Conservation (phyloP, 2,113 vertebrate species). For the Murina feae region DNA sequence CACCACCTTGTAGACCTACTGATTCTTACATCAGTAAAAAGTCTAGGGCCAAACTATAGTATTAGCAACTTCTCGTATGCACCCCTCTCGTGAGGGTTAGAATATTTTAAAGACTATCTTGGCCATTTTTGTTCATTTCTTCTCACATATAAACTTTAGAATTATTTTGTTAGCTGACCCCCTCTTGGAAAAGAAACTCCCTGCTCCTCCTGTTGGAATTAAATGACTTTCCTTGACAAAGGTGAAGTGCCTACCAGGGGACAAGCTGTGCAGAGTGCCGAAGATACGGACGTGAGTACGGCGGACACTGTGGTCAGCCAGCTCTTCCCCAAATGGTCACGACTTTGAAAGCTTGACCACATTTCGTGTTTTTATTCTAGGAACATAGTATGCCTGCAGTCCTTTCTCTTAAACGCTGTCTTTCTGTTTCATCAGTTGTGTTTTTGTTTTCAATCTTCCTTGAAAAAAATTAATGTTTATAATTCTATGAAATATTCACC, state of each 20-base stretch:
- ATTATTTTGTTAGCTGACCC: background rate
- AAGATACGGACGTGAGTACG: background rate
- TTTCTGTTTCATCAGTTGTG: background rate
- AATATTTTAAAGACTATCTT: background rate
- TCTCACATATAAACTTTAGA: background rate
- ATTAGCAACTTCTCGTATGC: background rate
- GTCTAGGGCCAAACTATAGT: rapidly evolving
- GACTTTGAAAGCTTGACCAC: too few relatives aligned
- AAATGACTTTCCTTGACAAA: too few relatives aligned
- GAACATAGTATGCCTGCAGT: rapidly evolving
- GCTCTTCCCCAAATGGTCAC: rapidly evolving
- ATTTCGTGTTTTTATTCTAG: background rate
- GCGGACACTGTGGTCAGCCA: rapidly evolving
- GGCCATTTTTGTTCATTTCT: background rate
- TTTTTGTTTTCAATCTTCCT: background rate
- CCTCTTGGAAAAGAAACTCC: background rate
- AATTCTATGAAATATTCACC: background rate
- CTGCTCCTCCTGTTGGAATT: background rate
- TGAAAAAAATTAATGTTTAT: background rate
- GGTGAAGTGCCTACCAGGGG: rapidly evolving
- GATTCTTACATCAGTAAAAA: rapidly evolving
- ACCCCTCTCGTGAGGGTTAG: background rate
- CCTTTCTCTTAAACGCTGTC: background rate
- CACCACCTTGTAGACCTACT: rapidly evolving
- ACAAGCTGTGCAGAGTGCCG: rapidly evolving